Conservation (phyloP, 2,797 vertebrate species). For the Esox lucius region DNA sequence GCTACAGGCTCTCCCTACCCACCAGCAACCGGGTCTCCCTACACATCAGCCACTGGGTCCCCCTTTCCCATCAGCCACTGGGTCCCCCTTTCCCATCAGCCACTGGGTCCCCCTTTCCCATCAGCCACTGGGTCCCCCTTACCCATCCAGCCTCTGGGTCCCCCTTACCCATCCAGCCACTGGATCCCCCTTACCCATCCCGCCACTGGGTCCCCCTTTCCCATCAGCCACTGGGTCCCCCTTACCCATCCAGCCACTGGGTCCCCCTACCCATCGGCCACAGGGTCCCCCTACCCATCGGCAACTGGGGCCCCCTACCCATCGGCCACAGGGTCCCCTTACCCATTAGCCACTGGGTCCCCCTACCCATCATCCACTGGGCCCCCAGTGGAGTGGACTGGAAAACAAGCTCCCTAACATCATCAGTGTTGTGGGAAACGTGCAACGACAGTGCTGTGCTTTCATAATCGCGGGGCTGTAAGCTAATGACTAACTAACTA, state of each 20-base stretch:
- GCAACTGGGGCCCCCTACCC: not conserved
- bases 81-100: not conserved
- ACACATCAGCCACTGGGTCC: not conserved
- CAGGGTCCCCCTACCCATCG: not conserved
- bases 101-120: not conserved
- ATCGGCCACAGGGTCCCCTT: too few relatives aligned
- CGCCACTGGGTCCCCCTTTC: not conserved
- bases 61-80: not conserved
- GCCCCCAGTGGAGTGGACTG: constrained; percentile 1
- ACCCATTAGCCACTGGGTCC: not conserved
- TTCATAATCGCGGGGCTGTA: not conserved
- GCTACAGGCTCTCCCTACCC: too few relatives aligned
- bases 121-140: not conserved
- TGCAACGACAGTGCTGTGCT: not conserved
- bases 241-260: not conserved
- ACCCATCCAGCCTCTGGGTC: too few relatives aligned
- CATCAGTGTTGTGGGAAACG: not conserved
- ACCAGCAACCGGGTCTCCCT: too few relatives aligned
- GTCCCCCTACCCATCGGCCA: too few relatives aligned
- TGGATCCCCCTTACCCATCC: not conserved
- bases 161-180: too few relatives aligned
- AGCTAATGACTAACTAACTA: not conserved
- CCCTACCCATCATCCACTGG: not conserved
- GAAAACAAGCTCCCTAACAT: not conserved
- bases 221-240: not conserved